These are phyloP conservation scores for Steinernema khuongi DNA, from an alignment of 1,140 invertebrate genomes.

Conservation along the genomic window DNA sequence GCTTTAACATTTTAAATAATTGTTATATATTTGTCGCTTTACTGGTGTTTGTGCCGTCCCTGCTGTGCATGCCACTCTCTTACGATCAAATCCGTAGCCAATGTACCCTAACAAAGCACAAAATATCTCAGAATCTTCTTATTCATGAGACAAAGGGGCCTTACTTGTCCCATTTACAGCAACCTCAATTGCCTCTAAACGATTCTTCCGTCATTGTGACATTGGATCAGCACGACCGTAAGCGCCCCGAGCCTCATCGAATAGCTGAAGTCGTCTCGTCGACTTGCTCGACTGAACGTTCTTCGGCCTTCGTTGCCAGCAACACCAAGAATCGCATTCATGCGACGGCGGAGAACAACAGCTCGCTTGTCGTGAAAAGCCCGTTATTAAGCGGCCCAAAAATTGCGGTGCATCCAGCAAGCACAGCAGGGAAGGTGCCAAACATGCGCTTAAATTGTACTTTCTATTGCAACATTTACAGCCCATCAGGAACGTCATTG, in stretches of 20 bases:
- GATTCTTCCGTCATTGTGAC: not conserved
- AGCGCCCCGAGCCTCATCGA: not conserved
- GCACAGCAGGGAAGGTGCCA: slow-evolving; percentile 6
- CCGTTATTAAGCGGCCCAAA: not conserved
- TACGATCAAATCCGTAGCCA: too few relatives aligned
- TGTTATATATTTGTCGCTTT: not conserved
- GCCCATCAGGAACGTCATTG: too few relatives aligned
- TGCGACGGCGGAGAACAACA: not conserved
- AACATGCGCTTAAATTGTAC: not conserved
- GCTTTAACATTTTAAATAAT: not conserved
- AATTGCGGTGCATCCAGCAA: not conserved
- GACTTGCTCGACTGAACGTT: not conserved
- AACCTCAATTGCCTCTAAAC: slow-evolving; percentile 7
- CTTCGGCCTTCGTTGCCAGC: not conserved
- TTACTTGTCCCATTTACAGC: slow-evolving; percentile 1
- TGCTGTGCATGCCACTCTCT: slow-evolving; percentile 8
- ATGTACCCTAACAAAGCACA: too few relatives aligned
- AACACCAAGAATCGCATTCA: not conserved
- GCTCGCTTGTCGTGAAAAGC: not conserved
- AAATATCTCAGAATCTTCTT: too few relatives aligned
- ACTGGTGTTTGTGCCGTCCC: not conserved
- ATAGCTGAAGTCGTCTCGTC: not conserved
- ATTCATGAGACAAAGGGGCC: too few relatives aligned
- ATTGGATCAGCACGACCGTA: not conserved
- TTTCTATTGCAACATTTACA: not conserved